Percentiles rank a stretch among this genome's conserved stretches.
These are phyloP conservation scores for Epizoanthus stellaris DNA, from an alignment of 92 coral and sea anemone genomes.

Conservation along the genomic window DNA sequence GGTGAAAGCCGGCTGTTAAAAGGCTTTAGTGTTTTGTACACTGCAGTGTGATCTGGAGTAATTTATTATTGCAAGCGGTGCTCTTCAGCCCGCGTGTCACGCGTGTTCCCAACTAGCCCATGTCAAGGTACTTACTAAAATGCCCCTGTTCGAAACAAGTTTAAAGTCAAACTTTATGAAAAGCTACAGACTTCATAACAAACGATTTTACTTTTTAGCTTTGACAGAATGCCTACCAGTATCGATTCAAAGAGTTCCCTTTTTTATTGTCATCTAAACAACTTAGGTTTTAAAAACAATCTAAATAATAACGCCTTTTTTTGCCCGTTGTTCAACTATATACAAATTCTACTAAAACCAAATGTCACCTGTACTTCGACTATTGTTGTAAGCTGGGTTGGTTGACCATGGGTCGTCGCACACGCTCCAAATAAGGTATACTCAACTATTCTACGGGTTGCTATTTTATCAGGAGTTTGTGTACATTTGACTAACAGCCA, in stretches of 20 bases:
- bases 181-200: too few relatives aligned
- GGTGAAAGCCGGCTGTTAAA: neutral
- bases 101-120: neutral
- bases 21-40: conserved; percentile 30
- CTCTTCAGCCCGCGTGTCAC: neutral
- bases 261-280: conserved; percentile 11
- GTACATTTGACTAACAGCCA: conserved; percentile 7
- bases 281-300: neutral
- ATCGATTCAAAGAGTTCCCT: neutral
- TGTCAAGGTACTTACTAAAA: neutral
- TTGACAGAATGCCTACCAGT: neutral
- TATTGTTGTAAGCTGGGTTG: conserved; percentile 10
- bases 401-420: conserved; percentile 5
- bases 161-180: too few relatives aligned
- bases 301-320: neutral
- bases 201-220: too few relatives aligned
- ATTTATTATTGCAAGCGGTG: neutral
- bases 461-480: conserved; percentile 23
- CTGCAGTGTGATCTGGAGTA: neutral
- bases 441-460: conserved; percentile 8
- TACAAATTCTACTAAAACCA: conserved; percentile 23
- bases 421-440: neutral
- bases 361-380: neutral
- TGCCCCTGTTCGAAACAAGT: neutral
- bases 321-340: neutral